Percentiles rank a stretch among this genome's conserved stretches.
Conservation (phyloP, 2,888 invertebrate species). For the Hirtodrosophila alboralis region DNA sequence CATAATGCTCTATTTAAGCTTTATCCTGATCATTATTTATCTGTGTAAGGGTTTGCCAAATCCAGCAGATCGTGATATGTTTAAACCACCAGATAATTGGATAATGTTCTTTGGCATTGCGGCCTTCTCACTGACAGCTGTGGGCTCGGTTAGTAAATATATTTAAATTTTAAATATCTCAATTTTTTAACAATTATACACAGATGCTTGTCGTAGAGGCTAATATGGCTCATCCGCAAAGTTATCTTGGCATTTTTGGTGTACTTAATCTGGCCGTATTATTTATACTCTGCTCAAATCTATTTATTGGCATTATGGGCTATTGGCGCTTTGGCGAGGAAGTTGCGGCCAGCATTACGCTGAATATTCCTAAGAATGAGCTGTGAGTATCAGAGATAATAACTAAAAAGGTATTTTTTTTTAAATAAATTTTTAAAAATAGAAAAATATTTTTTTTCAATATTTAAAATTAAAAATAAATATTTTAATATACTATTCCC, state of each 20-base stretch:
- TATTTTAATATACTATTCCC: too few relatives aligned
- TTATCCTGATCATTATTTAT: conserved; percentile 88
- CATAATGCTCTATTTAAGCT: conserved; percentile 86
- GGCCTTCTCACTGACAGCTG: conserved; percentile 94
- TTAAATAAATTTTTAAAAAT: too few relatives aligned
- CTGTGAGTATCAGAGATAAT: conserved; percentile 85
- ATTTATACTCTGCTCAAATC: conserved; percentile 90
- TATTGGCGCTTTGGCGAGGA: conserved; percentile 92
- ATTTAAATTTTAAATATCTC: too few relatives aligned
- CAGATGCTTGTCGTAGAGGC: conserved; percentile 97
- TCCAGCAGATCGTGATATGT: conserved; percentile 77
- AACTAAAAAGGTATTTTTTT: too few relatives aligned
- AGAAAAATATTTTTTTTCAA: too few relatives aligned
- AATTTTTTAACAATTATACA: rapidly evolving
- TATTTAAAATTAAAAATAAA: too few relatives aligned
- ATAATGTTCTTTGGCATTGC: conserved; percentile 95
- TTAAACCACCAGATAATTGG: conserved; percentile 85
- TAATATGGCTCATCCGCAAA: conserved; percentile 94
- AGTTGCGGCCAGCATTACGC: conserved; percentile 91
- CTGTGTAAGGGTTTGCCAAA: conserved; percentile 88
- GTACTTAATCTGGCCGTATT: conserved; percentile 94
- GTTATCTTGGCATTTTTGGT: conserved; percentile 94
- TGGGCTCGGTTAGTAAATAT: conserved; percentile 88
- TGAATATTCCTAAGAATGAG: conserved; percentile 90
- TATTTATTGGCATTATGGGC: conserved; percentile 95